Evolutionary conservation across 2,888 invertebrate species (phyloP), one percentile per base, ranked within the genome.

Genomic region (Caenorhabditis sp.): DNA sequence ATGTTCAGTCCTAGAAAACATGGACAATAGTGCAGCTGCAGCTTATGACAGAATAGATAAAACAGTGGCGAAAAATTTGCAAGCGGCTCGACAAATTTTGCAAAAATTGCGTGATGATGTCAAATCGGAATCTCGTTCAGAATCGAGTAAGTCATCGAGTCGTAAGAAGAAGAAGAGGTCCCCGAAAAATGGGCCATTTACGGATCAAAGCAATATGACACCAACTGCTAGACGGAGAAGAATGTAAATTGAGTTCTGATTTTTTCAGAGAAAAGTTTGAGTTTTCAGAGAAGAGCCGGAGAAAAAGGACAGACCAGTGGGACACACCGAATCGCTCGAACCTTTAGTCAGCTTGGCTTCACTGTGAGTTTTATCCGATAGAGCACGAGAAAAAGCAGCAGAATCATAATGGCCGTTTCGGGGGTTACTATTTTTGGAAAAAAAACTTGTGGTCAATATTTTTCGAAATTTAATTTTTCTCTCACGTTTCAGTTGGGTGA

Each of bases 21-120:
- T 69, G 69, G 64, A 61, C 50, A 58, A 61, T 58, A 61, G 69
- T 59, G 69, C 64, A n/a, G 26, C 55, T 14, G 8, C n/a, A 17
- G 64, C 64, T 5, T 69, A 64, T 51, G 60, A 64, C 17, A 55
- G 24, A 64, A 69, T 64, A 37, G 69, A 69, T 57, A 58, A n/a
- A 2, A 21, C 27, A 24, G 69, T 69, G 8, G 49, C 51, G 4
- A 24, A 4, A 19, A 69, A 64, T 27, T 51, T 69, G n/a, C n/a
- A 58, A 43, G 58, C 51, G 23, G 69, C 69, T 12, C 61, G 64
- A 27, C 21, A 64, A 24, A 36, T 69, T 12, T 55, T 69, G 27
- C 49, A 58, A 27, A 23, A 53, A 1, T 50, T 66, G 60, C 21
- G 51, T 3, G 43, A 43, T 6, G 14, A 43, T 43, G 43, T 17